Evolutionary conservation across 2,113 vertebrate genomes (phyloP).

Genomic region (Cygnus buccinator): DNA sequence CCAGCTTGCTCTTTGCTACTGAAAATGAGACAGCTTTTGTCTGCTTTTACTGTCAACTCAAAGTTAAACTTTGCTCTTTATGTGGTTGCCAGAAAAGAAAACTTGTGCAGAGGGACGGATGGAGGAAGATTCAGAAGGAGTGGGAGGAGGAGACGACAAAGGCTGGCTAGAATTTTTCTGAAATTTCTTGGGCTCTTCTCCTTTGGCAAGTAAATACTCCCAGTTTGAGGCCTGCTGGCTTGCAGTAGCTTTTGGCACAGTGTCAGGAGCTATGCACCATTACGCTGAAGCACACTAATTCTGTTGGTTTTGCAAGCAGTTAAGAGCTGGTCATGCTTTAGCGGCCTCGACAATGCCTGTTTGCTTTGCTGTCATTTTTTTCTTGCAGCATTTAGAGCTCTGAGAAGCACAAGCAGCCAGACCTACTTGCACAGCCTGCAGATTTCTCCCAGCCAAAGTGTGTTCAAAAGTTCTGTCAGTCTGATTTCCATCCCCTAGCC

Average conservation of each 20-base stretch:
- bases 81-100: neutral
- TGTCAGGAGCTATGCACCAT: neutral
- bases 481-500: neutral
- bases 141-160: neutral
- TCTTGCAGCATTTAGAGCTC: neutral
- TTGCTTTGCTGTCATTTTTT: neutral
- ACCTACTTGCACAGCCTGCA: neutral
- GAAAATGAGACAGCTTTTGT: fast-evolving
- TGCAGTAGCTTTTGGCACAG: neutral
- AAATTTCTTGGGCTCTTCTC: neutral
- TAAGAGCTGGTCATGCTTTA: constrained; percentile 17
- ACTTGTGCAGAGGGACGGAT: neutral
- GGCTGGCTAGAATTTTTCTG: neutral
- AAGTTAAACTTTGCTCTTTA: neutral
- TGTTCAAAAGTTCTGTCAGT: neutral
- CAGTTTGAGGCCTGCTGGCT: neutral
- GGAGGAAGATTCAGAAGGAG: neutral
- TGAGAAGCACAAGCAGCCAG: neutral
- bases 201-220: neutral
- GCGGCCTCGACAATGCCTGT: neutral
- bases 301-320: neutral
- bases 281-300: neutral
- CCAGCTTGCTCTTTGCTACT: neutral
- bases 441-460: neutral
- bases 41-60: neutral